Evolutionary conservation across 2,888 invertebrate genomes (phyloP).

Genomic region (Augochlorella aurata): DNA sequence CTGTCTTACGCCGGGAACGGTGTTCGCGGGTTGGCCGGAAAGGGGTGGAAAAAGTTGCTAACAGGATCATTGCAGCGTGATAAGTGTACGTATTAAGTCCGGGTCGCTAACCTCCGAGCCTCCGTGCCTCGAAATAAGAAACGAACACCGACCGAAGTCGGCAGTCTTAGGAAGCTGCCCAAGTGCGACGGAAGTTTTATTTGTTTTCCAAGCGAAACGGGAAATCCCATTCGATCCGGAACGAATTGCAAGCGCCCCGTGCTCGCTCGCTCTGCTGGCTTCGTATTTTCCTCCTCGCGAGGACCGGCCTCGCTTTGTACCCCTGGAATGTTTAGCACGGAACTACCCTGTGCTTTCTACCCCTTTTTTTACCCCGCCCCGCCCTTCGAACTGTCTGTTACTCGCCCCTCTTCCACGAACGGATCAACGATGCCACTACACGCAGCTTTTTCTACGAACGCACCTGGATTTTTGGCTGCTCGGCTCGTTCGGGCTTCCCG

Average conservation of each 20-base stretch:
- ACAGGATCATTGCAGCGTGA: conserved; percentile 73
- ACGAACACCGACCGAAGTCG: conserved; percentile 23
- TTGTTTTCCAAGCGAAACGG: conserved; percentile 41
- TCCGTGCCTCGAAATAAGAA: conserved; percentile 38
- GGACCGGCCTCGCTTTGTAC: conserved; percentile 14
- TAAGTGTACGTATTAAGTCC: conserved; percentile 71
- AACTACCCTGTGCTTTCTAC: not conserved
- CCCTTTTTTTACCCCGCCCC: not conserved
- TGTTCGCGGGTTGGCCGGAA: not conserved
- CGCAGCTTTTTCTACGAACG: not conserved
- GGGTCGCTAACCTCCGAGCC: conserved; percentile 61
- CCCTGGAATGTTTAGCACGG: not conserved
- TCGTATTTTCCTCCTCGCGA: conserved; percentile 12
- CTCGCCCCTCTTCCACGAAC: not conserved
- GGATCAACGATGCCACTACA: not conserved
- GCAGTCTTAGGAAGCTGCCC: conserved; percentile 56
- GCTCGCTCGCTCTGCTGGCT: not conserved
- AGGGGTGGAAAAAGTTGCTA: conserved; percentile 63
- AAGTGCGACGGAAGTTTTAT: conserved; percentile 59
- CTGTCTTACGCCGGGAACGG: not conserved
- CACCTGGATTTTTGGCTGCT: not conserved
- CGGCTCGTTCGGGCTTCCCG: not conserved
- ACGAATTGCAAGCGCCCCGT: conserved; percentile 20
- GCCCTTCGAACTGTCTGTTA: not conserved
- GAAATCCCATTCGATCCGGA: conserved; percentile 42